Conservation (phyloP, 1,140 invertebrate genomes). For the Melitaea cinxia region DNA sequence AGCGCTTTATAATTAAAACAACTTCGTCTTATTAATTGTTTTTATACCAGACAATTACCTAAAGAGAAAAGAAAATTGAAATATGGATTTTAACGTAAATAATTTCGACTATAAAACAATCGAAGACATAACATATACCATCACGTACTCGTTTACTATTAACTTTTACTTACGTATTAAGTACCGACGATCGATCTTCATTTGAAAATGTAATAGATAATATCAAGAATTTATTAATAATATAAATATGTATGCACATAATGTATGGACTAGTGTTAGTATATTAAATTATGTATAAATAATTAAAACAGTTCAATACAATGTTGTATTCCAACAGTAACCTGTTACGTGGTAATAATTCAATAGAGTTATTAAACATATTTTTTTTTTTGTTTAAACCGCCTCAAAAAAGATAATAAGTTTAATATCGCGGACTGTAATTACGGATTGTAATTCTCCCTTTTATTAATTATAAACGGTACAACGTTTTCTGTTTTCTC, state of each 20-base stretch:
- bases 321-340: slow-evolving; percentile 14
- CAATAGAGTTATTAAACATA: slow-evolving; percentile 26
- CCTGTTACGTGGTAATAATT: slow-evolving; percentile 23
- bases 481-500: slow-evolving; percentile 40
- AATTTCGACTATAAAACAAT: no score
- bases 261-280: background rate
- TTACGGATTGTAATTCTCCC: slow-evolving; percentile 41
- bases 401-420: slow-evolving; percentile 27
- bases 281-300: slow-evolving; percentile 10
- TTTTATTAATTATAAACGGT: slow-evolving; percentile 41
- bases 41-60: no score
- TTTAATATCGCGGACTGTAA: slow-evolving; percentile 36
- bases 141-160: no score
- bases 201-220: background rate
- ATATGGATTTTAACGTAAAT: no score
- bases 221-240: background rate
- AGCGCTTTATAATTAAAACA: no score
- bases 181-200: no score
- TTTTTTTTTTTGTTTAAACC: slow-evolving; percentile 22
- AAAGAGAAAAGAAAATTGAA: no score
- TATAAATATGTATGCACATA: background rate
- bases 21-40: no score
- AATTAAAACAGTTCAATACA: slow-evolving; percentile 9
- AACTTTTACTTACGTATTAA: no score
- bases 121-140: no score